Evolutionary conservation across 2,113 vertebrate genomes (phyloP).

Genomic region (Oreocharis arfaki): DNA sequence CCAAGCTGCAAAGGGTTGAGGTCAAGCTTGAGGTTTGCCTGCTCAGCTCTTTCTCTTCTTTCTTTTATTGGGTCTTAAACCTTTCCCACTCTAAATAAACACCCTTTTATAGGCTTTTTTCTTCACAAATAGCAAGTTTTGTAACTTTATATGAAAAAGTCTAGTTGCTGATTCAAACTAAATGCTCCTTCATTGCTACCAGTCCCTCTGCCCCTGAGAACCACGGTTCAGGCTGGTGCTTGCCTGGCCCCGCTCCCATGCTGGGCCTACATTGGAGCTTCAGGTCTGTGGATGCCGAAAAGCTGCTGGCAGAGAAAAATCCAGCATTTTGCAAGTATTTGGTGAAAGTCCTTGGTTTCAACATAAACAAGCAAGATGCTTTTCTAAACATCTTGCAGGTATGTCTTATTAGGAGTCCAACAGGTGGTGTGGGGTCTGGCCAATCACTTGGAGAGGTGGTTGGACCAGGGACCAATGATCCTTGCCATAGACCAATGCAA

Average conservation of each 20-base stretch:
- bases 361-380: too few relatives aligned
- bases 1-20: background rate
- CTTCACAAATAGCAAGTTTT: constrained; percentile 15
- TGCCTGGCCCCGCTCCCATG: background rate
- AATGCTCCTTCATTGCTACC: background rate
- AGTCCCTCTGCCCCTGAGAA: background rate
- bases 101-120: constrained; percentile 22
- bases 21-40: constrained; percentile 46
- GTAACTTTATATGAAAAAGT: background rate
- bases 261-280: background rate
- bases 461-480: too few relatives aligned
- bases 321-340: too few relatives aligned
- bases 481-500: too few relatives aligned
- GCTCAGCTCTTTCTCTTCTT: constrained; percentile 1
- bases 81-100: constrained; percentile 54
- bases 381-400: too few relatives aligned
- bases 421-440: too few relatives aligned
- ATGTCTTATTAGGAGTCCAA: too few relatives aligned
- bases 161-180: constrained; percentile 7
- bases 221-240: rapidly evolving
- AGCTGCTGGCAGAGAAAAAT: too few relatives aligned
- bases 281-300: too few relatives aligned
- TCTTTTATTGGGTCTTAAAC: constrained; percentile 49
- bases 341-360: too few relatives aligned
- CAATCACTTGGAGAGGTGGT: too few relatives aligned